Evolutionary conservation across 2,113 vertebrate species (phyloP), one percentile per base, ranked within the genome.

Genomic region (Plotosus lineatus): DNA sequence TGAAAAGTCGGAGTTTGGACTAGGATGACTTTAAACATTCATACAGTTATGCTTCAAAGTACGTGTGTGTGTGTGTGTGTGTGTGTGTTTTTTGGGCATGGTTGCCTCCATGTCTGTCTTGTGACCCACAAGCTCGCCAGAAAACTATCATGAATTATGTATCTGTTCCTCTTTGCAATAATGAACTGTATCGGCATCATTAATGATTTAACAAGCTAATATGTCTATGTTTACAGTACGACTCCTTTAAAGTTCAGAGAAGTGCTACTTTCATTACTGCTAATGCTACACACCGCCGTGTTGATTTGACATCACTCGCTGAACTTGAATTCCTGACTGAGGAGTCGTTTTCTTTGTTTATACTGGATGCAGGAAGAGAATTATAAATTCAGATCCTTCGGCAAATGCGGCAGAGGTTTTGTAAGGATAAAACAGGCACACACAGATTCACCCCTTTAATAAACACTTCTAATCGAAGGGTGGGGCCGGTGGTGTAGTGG

Each of bases 351-450:
- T 55, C 9, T n/a, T 55, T 55, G 53, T 26, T 56, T 58, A 26
- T 33, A 14, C 1, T 61, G 33, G 19, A 3, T 4, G 1, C 15
- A 63, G 33, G 33, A 31, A 3, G 7, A 65, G 0, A 65, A 40
- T 33, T 2, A 36, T 63, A 7, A 19, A 2, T 36, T 63, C 17
- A 17, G 7, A 63, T 7, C 31, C 8, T 15, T 63, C 60, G 66
- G 51, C 8, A 44, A 38, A 75, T 80, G 75, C 44, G 69, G 71
- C 55, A 44, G 75, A 55, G 71, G 63, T 56, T 80, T 66, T 76
- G 65, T 42, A 55, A 82, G 80, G 73, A 80, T 86, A 80, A 82
- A 78, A 82, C 40, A 78, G 80, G 42, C 56, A 61, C 61, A 50
- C 26, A 77, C 78, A 83, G 21, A 82, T 76, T 40, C 61, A 36